These are phyloP conservation scores for Notarius lentiginosus DNA, from an alignment of 2,113 vertebrate species.

Conservation along the genomic window DNA sequence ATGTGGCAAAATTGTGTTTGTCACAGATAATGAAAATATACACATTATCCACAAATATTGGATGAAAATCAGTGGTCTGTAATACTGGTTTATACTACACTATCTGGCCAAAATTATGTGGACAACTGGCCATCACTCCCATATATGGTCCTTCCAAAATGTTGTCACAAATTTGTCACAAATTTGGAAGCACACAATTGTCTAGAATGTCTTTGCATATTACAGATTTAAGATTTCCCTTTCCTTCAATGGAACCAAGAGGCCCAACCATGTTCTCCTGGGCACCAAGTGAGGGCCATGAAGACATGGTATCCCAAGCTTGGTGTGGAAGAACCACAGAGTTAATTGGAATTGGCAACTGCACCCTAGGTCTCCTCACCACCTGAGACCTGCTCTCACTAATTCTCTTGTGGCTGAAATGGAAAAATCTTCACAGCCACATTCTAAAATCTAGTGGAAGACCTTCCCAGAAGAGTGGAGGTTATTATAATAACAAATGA, in stretches of 20 bases:
- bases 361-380: background rate
- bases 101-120: background rate
- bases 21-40: background rate
- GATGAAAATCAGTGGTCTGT: background rate
- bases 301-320: background rate
- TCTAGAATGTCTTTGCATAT: background rate
- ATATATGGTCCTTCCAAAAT: background rate
- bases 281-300: background rate
- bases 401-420: background rate
- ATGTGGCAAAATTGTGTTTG: background rate
- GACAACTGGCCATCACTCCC: background rate
- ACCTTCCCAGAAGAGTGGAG: background rate
- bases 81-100: background rate
- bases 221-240: background rate
- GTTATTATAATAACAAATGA: background rate
- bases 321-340: background rate
- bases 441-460: background rate
- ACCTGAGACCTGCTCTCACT: background rate
- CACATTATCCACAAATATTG: background rate
- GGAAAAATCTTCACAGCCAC: background rate
- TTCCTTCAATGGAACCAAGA: background rate
- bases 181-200: background rate
- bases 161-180: background rate
- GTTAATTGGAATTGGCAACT: background rate
- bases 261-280: background rate